phyloP scores from a whole-genome alignment of 2,113 vertebrate species.

The Etia nguti region DNA sequence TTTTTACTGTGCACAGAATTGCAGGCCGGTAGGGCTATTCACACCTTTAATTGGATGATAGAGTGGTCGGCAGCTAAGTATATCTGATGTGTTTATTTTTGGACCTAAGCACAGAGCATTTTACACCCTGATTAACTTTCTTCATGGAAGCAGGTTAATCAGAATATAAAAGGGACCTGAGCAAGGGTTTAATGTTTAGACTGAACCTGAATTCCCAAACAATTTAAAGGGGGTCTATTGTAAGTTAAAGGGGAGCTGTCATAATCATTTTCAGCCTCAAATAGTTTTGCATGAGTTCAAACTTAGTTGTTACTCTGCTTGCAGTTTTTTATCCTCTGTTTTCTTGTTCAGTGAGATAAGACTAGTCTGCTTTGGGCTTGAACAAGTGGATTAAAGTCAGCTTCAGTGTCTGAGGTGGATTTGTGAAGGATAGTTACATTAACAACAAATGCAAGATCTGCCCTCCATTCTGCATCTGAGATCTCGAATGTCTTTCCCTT shows the following conservation, averaged over 20 bases:
- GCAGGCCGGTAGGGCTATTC: background rate
- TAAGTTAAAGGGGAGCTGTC: background rate
- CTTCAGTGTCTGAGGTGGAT: background rate
- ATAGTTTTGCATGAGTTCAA: background rate
- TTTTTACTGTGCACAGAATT: background rate
- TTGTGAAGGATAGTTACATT: fast-evolving
- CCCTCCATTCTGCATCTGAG: fast-evolving
- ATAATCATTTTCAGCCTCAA: background rate
- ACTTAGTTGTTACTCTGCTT: background rate
- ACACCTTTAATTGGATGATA: background rate
- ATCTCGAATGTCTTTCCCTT: fast-evolving
- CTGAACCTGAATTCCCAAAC: background rate
- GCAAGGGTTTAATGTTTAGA: background rate
- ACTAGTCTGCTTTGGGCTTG: background rate
- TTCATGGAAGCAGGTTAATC: background rate
- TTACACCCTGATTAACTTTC: background rate
- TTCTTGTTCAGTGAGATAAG: background rate
- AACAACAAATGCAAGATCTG: background rate
- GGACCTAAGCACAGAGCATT: background rate
- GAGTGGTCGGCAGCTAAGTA: background rate
- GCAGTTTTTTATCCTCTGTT: background rate
- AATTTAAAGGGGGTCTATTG: background rate
- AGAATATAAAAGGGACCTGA: background rate
- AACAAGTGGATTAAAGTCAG: background rate
- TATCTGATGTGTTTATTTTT: background rate